phyloP scores from a whole-genome alignment of 2,888 invertebrate genomes.

The Morpho helenor region DNA sequence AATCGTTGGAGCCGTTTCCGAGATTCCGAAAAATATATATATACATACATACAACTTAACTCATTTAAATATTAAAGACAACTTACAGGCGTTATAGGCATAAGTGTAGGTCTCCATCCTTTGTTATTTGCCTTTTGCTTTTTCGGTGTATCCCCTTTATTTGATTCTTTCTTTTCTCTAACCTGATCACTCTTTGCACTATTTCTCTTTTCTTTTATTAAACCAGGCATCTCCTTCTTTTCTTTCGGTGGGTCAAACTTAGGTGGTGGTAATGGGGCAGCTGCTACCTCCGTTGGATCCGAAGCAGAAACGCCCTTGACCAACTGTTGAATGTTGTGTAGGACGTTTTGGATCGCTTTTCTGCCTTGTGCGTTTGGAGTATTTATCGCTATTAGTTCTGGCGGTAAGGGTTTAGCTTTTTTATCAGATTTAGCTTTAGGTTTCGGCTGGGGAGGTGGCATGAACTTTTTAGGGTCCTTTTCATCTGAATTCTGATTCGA shows the following conservation, averaged over 20 bases:
- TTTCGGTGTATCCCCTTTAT: constrained; percentile 55
- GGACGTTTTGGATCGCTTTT: constrained; percentile 67
- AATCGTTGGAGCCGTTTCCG: too few species aligned
- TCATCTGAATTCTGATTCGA: constrained; percentile 53
- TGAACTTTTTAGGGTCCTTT: constrained; percentile 54
- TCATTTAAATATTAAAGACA: too few species aligned
- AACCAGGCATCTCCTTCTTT: constrained; percentile 40
- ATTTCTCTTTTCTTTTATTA: constrained; percentile 59
- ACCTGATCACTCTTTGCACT: constrained; percentile 13
- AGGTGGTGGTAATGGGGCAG: constrained; percentile 51
- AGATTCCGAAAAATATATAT: too few species aligned
- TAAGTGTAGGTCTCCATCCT: constrained; percentile 85
- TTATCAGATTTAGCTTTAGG: constrained; percentile 44
- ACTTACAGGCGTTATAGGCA: constrained; percentile 80
- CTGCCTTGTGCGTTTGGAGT: constrained; percentile 67
- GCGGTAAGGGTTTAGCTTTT: constrained; percentile 67
- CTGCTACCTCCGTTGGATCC: constrained; percentile 65
- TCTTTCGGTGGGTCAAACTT: constrained; percentile 47
- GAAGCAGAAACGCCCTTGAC: constrained; percentile 69
- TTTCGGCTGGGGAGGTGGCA: constrained; percentile 56
- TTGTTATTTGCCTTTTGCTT: constrained; percentile 77
- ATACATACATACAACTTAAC: too few species aligned
- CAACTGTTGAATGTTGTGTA: constrained; percentile 70
- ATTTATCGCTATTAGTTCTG: constrained; percentile 80
- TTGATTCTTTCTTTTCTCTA: constrained; percentile 45